Conservation (phyloP, 2,888 invertebrate species). For the Protodeltote pygarga region DNA sequence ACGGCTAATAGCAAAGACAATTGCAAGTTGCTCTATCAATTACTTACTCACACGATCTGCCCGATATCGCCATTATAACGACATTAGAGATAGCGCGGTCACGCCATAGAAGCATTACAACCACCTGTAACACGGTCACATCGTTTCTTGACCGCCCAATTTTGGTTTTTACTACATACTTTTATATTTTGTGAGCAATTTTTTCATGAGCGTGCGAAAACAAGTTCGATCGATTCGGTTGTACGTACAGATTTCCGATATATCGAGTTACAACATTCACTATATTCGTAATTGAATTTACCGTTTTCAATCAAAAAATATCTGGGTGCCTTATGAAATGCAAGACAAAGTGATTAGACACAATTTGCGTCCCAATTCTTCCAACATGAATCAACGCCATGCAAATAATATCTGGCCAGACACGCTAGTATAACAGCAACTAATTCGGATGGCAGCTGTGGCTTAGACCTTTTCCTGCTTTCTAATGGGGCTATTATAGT, state of each 20-base stretch:
- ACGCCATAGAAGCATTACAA: slow-evolving; percentile 82
- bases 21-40: slow-evolving; percentile 79
- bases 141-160: slow-evolving; percentile 79
- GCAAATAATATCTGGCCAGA: slow-evolving; percentile 45
- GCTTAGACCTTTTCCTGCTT: slow-evolving; percentile 28
- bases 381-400: slow-evolving; percentile 50
- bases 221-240: slow-evolving; percentile 59
- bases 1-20: slow-evolving; percentile 70
- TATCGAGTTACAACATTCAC: slow-evolving; percentile 58
- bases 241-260: slow-evolving; percentile 57
- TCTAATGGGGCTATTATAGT: slow-evolving; percentile 44
- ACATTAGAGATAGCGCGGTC: slow-evolving; percentile 79
- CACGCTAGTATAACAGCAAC: slow-evolving; percentile 48
- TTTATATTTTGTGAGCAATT: slow-evolving; percentile 60
- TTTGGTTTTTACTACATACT: slow-evolving; percentile 73
- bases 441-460: slow-evolving; percentile 40
- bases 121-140: slow-evolving; percentile 83
- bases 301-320: slow-evolving; percentile 66
- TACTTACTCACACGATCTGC: slow-evolving; percentile 77
- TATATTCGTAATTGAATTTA: slow-evolving; percentile 65
- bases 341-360: slow-evolving; percentile 56
- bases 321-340: slow-evolving; percentile 57
- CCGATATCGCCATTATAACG: slow-evolving; percentile 81
- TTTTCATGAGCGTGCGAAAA: slow-evolving; percentile 76
- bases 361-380: slow-evolving; percentile 54